Percentiles rank a stretch among this genome's conserved stretches.
These are phyloP conservation scores for Macaca mulatta DNA, from an alignment of 2,113 vertebrate genomes.

Conservation along the genomic window DNA sequence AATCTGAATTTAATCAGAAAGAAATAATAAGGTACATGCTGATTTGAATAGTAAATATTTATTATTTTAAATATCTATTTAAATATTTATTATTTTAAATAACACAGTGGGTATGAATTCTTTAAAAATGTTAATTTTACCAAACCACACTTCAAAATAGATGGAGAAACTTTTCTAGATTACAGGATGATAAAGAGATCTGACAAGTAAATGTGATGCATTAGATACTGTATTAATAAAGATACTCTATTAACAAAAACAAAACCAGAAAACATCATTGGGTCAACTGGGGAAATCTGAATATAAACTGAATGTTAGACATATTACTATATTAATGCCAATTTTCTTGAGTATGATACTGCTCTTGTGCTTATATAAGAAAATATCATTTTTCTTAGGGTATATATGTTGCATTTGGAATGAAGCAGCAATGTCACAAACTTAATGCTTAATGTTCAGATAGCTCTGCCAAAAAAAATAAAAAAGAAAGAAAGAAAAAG, in stretches of 20 bases:
- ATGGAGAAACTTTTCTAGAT: background rate
- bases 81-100: no score
- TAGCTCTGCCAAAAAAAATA: background rate
- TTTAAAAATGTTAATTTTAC: background rate
- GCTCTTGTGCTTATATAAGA: background rate
- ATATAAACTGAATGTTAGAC: background rate
- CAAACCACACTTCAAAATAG: background rate
- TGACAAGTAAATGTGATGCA: background rate
- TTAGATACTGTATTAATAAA: background rate
- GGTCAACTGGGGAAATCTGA: background rate
- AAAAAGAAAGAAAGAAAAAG: background rate
- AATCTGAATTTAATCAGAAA: slow-evolving; percentile 11
- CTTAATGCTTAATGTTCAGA: background rate
- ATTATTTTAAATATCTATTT: no score
- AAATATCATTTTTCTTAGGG: background rate
- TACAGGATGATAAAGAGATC: background rate
- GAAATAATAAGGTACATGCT: background rate
- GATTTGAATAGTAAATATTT: no score
- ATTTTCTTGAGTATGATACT: background rate
- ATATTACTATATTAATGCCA: background rate
- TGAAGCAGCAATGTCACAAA: background rate
- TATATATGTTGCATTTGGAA: background rate
- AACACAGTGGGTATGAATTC: background rate
- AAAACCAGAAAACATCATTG: background rate
- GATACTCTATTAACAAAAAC: background rate